Percentiles rank a stretch among this genome's conserved stretches.
Conservation (phyloP, 92 coral and sea anemone species). For the Phenganax marumi region DNA sequence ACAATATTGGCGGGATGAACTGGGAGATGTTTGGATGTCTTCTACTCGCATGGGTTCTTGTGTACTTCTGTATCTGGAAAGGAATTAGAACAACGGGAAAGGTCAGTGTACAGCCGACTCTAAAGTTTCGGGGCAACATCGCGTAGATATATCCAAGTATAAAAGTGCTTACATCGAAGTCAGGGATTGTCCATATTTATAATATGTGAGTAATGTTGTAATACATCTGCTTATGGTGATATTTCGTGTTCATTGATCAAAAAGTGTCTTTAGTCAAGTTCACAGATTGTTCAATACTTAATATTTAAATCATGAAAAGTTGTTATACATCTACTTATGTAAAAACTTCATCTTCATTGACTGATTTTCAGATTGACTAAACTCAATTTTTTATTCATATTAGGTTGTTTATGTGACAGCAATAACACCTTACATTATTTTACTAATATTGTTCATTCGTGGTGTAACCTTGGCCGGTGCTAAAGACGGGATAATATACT, state of each 20-base stretch:
- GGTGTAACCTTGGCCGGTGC: slow-evolving; percentile 58
- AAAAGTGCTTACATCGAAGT: too few species aligned
- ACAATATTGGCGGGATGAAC: slow-evolving; percentile 74
- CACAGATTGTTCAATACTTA: too few species aligned
- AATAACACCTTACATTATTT: slow-evolving; percentile 50
- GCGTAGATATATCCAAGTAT: not conserved
- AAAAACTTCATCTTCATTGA: too few species aligned
- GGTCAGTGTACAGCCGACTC: slow-evolving; percentile 13
- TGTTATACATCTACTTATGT: too few species aligned
- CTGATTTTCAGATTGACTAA: too few species aligned
- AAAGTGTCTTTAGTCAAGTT: too few species aligned
- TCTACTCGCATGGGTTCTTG: slow-evolving; percentile 85
- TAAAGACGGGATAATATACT: slow-evolving; percentile 47
- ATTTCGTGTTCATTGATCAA: too few species aligned
- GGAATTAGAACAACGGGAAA: slow-evolving; percentile 93
- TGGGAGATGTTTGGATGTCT: slow-evolving; percentile 67
- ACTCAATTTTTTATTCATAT: not conserved
- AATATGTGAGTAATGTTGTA: too few species aligned
- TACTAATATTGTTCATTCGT: slow-evolving; percentile 53
- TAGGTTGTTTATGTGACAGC: slow-evolving; percentile 58
- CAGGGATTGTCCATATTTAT: too few species aligned
- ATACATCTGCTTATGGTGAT: too few species aligned
- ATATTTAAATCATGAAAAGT: too few species aligned
- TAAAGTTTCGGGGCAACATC: not conserved
- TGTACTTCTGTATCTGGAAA: slow-evolving; percentile 92